These are phyloP conservation scores for Brachionus rubens DNA, from an alignment of 1,140 invertebrate genomes.

Conservation along the genomic window DNA sequence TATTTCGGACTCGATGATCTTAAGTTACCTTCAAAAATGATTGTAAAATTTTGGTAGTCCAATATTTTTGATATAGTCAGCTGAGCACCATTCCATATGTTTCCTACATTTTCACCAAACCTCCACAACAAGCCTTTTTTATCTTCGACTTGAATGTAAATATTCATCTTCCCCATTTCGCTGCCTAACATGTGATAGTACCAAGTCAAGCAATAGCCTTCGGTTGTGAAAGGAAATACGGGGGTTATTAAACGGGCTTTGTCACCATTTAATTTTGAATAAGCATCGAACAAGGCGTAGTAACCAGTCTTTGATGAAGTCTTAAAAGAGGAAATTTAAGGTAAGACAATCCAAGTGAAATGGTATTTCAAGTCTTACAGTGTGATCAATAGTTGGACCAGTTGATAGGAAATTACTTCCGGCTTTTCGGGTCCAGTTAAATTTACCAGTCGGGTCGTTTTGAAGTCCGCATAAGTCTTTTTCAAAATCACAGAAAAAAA, in stretches of 20 bases:
- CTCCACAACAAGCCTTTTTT: conserved; percentile 38
- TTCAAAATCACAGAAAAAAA: conserved; percentile 70
- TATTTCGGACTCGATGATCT: background rate
- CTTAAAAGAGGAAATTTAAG: no score
- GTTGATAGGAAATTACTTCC: conserved; percentile 58
- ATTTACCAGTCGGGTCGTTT: conserved; percentile 70
- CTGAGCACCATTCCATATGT: conserved; percentile 35
- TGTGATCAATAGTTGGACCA: conserved; percentile 56
- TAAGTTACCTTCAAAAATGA: conserved; percentile 51
- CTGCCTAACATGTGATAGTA: conserved; percentile 48
- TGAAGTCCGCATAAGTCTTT: conserved; percentile 70
- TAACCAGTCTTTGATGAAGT: conserved; percentile 1
- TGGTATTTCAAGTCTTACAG: conserved; percentile 41
- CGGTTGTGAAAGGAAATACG: background rate
- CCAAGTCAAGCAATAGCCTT: conserved; percentile 46
- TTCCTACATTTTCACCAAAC: conserved; percentile 35
- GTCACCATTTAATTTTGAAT: conserved; percentile 2
- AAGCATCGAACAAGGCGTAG: conserved; percentile 42
- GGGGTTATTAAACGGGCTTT: conserved; percentile 36
- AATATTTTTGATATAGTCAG: background rate
- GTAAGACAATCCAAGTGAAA: no score
- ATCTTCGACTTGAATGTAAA: conserved; percentile 27
- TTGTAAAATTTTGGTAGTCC: conserved; percentile 41
- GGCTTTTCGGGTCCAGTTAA: conserved; percentile 71
- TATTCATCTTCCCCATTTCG: conserved; percentile 47